A percentile compares a stretch with the other conserved stretches of the same genome.
phyloP scores from a whole-genome alignment of 2,113 vertebrate species.

The Sylvicapra grimmia region DNA sequence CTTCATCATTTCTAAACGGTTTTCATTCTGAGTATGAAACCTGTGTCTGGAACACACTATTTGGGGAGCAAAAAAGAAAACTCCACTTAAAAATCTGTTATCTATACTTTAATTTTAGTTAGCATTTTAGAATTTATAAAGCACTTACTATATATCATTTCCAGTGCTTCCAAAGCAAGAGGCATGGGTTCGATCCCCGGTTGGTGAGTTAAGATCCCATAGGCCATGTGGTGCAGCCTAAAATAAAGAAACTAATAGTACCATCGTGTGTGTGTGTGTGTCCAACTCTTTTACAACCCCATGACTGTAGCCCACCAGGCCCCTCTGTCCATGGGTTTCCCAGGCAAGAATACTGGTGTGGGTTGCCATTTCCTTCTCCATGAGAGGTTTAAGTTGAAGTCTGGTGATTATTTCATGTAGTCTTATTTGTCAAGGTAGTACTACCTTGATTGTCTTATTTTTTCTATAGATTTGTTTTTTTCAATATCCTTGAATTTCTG shows the following conservation, averaged over 20 bases:
- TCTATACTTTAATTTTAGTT: conserved; percentile 14
- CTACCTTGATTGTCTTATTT: neutral
- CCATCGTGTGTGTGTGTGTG: no score
- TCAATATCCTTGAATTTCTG: neutral
- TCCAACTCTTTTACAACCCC: no score
- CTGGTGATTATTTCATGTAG: neutral
- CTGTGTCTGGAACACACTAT: neutral
- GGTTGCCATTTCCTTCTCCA: no score
- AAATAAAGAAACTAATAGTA: no score
- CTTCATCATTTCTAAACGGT: neutral
- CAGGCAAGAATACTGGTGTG: no score
- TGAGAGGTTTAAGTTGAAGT: neutral
- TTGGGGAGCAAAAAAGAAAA: neutral
- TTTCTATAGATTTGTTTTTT: neutral
- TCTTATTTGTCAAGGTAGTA: neutral
- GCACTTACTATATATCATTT: neutral
- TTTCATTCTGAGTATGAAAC: neutral
- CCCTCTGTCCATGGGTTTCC: no score
- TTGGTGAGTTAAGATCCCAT: no score
- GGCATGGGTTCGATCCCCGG: no score
- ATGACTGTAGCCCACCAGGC: no score
- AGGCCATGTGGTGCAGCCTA: no score
- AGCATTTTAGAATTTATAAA: conserved; percentile 4
- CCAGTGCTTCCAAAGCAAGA: no score
- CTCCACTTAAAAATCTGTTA: neutral